These are phyloP conservation scores for Imbricaverruca yamaguchii DNA, from an alignment of 2,888 invertebrate species.

Conservation along the genomic window DNA sequence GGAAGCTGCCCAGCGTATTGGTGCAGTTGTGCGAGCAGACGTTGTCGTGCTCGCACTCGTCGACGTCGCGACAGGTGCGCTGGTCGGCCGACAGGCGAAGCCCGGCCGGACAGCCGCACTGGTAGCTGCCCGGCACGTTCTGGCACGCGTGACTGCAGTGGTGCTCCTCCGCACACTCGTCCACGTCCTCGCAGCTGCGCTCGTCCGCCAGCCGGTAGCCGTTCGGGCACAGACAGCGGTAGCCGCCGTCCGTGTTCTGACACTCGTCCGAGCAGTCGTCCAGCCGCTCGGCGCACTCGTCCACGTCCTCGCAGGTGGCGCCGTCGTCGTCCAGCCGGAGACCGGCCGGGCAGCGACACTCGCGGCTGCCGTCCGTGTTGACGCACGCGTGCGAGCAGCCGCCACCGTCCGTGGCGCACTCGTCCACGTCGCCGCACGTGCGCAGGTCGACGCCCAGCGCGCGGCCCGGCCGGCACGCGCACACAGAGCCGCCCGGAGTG, in stretches of 20 bases:
- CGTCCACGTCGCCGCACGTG: constrained; percentile 52
- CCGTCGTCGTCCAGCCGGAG: constrained; percentile 28
- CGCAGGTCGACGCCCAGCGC: constrained; percentile 10
- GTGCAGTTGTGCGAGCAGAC: constrained; percentile 24
- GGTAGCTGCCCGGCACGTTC: constrained; percentile 41
- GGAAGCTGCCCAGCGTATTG: constrained; percentile 29
- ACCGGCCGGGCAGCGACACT: constrained; percentile 30
- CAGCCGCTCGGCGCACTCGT: constrained; percentile 49
- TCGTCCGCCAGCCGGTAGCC: constrained; percentile 31
- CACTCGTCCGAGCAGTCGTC: constrained; percentile 60
- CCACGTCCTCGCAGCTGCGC: constrained; percentile 30
- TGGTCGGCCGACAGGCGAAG: constrained; percentile 28
- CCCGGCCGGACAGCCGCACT: constrained; percentile 39
- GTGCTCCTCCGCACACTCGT: constrained; percentile 39
- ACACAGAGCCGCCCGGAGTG: constrained; percentile 28
- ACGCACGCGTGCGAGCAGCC: constrained; percentile 36
- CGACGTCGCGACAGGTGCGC: constrained; percentile 30
- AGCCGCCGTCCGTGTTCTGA: constrained; percentile 50
- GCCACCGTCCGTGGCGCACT: constrained; percentile 51
- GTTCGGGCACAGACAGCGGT: constrained; percentile 30
- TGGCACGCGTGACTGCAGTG: constrained; percentile 42
- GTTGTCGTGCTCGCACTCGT: constrained; percentile 31
- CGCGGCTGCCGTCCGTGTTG: constrained; percentile 31
- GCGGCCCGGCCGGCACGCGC: constrained; percentile 29
- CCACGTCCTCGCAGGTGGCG: constrained; percentile 47